phyloP scores from a whole-genome alignment of 2,888 invertebrate species.

The Mythimna loreyi region DNA sequence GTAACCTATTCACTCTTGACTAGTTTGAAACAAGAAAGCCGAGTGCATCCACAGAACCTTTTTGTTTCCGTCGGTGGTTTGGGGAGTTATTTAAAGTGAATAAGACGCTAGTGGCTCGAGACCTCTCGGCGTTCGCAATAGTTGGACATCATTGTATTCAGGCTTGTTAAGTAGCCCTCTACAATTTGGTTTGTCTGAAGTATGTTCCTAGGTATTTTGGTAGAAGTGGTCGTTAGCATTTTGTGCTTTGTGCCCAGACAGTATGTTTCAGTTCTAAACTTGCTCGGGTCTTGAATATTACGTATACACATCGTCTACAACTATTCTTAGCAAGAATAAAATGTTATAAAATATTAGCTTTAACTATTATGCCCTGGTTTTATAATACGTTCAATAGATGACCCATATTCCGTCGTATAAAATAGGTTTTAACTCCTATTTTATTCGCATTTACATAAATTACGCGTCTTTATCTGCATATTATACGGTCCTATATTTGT shows the following conservation, averaged over 20 bases:
- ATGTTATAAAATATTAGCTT: constrained; percentile 2
- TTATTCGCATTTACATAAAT: constrained; percentile 35
- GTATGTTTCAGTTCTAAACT: constrained; percentile 2
- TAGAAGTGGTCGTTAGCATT: constrained; percentile 46
- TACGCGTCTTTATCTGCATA: constrained; percentile 52
- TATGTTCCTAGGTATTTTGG: constrained; percentile 40
- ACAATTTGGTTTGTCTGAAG: constrained; percentile 53
- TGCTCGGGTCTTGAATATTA: background rate
- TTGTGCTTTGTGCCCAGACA: constrained; percentile 33
- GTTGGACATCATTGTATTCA: constrained; percentile 68
- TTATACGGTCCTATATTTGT: constrained; percentile 52
- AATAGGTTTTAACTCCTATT: constrained; percentile 13
- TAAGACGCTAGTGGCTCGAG: constrained; percentile 65
- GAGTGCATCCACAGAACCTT: constrained; percentile 57
- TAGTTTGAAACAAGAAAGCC: constrained; percentile 55
- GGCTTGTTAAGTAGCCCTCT: constrained; percentile 61
- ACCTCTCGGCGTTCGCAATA: constrained; percentile 49
- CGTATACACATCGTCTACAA: background rate
- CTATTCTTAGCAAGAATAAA: constrained; percentile 9
- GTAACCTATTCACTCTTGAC: too few relatives aligned
- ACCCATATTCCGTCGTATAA: constrained; percentile 31
- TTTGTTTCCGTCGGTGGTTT: constrained; percentile 63
- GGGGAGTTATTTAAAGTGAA: constrained; percentile 68
- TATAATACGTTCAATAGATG: constrained; percentile 23
- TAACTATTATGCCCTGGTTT: constrained; percentile 26